Base-by-base conservation (phyloP, 1,140 invertebrate genomes). In the Centruroides vittatus region DNA sequence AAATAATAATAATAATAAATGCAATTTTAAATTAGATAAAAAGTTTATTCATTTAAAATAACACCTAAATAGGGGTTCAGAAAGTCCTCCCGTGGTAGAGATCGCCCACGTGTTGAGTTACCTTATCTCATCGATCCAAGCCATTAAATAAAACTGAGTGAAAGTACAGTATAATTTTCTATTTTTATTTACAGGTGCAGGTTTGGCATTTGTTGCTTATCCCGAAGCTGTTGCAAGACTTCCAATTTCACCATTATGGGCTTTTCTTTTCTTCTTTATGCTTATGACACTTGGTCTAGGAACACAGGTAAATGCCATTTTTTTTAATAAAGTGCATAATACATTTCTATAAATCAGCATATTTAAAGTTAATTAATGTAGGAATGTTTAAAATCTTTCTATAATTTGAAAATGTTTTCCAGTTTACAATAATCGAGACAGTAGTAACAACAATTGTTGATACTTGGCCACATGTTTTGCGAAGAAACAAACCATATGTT, bases 241-340 rank as follows among this genome's bases (percentile, higher is more conserved):
- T 58, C 72, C 72, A 10, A 35, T 72, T 3, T 69, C 74, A 10
- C 72, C 73, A 5, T 59, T 75, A 4, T 75, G 74, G 74, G 70
- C 81, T 4, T 70, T 81, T 23, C 74, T 82, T 41, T 82, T 82
- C 70, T 82, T 82, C 68, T 70, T 79, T n/a, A 84, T 84, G 82
- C 75, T 83, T 69, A 68, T 78, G 4, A 79, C 78, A 4, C 68
- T 81, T 9, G 80, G 80, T 6, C 70, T 80, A 54, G 77, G 78
- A 63, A 79, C 73, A 51, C 67, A 69, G 50, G 64, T 65, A 57
- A 53, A 47, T 49, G 23, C 23, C 23, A n/a, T n/a, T n/a, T n/a
- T 23, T 23, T 23, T 23, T 23, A 1, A 23, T 2, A 23, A 23
- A 23, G 23, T 23, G 23, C 2, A 0, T 23, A 23, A 23, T 23